Percentiles rank a stretch among this genome's conserved stretches.
Conservation (phyloP, 2,888 invertebrate species). For the Agrypnus murinus region DNA sequence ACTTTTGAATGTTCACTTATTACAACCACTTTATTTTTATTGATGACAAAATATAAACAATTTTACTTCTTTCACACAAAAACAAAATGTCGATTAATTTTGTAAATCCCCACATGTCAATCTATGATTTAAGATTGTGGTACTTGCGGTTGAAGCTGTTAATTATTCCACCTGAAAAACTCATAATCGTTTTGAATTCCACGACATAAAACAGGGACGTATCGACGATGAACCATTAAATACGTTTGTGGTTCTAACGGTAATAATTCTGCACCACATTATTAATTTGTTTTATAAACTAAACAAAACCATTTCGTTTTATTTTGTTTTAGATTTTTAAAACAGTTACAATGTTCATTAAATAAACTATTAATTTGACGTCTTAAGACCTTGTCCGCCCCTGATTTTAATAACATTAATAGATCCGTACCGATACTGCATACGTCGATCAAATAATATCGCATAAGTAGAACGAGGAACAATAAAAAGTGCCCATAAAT, state of each 20-base stretch:
- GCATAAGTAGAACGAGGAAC: constrained; percentile 16
- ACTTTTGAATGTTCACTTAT: no score
- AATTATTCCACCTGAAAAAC: constrained; percentile 1
- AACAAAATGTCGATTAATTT: no score
- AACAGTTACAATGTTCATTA: no score
- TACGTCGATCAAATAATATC: constrained; percentile 13
- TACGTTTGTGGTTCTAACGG: neutral
- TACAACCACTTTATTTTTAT: no score
- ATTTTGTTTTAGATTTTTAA: no score
- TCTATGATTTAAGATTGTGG: constrained; percentile 1
- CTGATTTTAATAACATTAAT: constrained; percentile 14
- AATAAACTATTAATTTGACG: no score
- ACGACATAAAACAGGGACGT: neutral
- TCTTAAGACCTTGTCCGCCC: neutral
- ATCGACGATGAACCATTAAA: neutral
- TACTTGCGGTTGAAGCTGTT: neutral
- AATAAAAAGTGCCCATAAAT: constrained; percentile 17
- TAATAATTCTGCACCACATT: neutral
- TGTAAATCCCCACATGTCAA: constrained; percentile 4
- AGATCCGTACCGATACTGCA: constrained; percentile 10
- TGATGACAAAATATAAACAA: no score
- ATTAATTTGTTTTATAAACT: no score
- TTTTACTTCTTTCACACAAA: no score
- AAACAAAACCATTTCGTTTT: no score
- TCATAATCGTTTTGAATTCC: neutral